These are phyloP conservation scores for Sebastes paucispinis DNA, from an alignment of 2,797 vertebrate species.

Conservation along the genomic window DNA sequence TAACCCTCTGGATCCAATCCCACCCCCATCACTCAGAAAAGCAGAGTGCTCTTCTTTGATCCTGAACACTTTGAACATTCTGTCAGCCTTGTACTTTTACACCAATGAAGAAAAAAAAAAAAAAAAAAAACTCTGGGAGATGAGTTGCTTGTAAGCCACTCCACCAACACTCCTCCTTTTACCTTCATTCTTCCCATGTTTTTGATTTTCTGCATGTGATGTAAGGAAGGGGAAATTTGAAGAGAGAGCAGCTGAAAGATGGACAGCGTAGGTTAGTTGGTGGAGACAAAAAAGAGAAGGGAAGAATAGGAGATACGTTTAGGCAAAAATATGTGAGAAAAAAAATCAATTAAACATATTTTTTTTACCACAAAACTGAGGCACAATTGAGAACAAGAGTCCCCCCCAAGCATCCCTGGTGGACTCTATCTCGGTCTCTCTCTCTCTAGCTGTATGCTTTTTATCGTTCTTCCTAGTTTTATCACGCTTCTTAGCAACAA, in stretches of 20 bases:
- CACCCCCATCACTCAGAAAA: conserved; percentile 66
- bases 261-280: neutral
- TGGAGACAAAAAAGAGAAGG: neutral
- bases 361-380: neutral
- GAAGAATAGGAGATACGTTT: neutral
- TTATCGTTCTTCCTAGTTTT: conserved; percentile 20
- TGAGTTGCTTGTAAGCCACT: conserved; percentile 45
- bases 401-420: conserved; percentile 31
- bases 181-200: conserved; percentile 26
- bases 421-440: conserved; percentile 3
- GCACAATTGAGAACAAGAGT: conserved; percentile 31
- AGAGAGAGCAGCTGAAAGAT: neutral
- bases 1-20: conserved; percentile 71
- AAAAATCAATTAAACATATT: neutral
- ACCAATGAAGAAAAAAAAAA: conserved; percentile 42
- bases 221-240: conserved; percentile 33
- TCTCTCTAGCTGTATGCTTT: neutral
- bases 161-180: conserved; percentile 31
- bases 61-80: conserved; percentile 81
- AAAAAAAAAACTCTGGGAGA: conserved; percentile 24
- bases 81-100: conserved; percentile 75
- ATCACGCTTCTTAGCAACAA: conserved; percentile 26
- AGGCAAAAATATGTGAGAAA: neutral
- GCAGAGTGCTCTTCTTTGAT: conserved; percentile 76
- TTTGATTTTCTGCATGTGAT: conserved; percentile 40